Conservation (phyloP, 2,888 invertebrate genomes). For the Ormyrus rosae region DNA sequence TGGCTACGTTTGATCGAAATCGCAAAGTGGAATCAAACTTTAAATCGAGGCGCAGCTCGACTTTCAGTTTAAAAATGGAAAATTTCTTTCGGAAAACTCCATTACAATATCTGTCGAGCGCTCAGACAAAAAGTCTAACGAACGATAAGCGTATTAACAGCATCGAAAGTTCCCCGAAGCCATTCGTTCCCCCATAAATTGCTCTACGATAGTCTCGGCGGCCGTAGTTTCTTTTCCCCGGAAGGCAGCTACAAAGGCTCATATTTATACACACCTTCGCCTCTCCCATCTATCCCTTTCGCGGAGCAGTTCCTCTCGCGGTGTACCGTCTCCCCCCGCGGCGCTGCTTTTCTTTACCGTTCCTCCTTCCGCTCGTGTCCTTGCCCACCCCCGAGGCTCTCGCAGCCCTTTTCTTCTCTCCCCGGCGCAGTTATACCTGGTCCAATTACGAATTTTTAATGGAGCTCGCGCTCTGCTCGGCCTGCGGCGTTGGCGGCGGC, state of each 20-base stretch:
- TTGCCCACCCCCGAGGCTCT: conserved; percentile 33
- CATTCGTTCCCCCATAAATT: not conserved
- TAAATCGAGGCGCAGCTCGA: conserved; percentile 14
- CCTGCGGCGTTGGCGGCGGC: not conserved
- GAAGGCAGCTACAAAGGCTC: no score
- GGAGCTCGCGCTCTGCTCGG: not conserved
- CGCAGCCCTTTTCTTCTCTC: conserved; percentile 38
- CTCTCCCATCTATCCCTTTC: no score
- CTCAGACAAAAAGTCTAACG: not conserved
- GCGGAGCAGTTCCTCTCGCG: not conserved
- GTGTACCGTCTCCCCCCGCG: conserved; percentile 6
- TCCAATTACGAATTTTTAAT: conserved; percentile 71
- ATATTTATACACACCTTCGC: no score
- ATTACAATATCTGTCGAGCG: not conserved
- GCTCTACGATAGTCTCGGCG: no score
- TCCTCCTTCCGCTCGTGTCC: conserved; percentile 36
- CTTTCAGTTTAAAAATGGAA: not conserved
- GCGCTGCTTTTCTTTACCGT: conserved; percentile 56
- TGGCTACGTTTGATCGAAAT: conserved; percentile 27
- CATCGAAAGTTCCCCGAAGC: not conserved
- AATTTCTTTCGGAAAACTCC: no score
- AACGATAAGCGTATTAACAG: no score
- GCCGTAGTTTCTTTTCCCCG: no score
- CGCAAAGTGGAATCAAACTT: conserved; percentile 34
- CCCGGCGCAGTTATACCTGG: conserved; percentile 60